Percentiles rank a stretch among this genome's conserved stretches.
phyloP scores from a whole-genome alignment of 2,797 vertebrate genomes.

The Hypotaenidia philippensis region DNA sequence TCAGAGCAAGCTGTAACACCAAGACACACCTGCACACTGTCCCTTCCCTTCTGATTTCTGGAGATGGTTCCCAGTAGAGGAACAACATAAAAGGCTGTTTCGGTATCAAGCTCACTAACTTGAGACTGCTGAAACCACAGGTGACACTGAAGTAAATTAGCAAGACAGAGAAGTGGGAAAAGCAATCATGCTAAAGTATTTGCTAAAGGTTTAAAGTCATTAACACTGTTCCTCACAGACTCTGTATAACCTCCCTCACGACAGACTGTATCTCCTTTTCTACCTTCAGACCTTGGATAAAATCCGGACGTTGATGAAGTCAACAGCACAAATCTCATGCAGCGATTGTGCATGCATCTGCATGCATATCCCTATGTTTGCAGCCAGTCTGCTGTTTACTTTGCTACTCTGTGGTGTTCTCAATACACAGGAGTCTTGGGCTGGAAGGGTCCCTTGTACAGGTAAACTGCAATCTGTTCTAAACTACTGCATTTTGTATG shows the following conservation, averaged over 20 bases:
- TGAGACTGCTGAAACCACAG: not conserved
- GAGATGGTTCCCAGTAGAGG: not conserved
- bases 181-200: not conserved
- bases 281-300: not conserved
- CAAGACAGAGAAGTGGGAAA: not conserved
- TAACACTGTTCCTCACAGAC: not conserved
- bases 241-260: not conserved
- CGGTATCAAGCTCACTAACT: not conserved
- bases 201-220: not conserved
- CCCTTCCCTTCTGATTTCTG: not conserved
- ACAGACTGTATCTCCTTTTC: not conserved
- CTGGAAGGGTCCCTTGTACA: not conserved
- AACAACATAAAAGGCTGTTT: not conserved
- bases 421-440: not conserved
- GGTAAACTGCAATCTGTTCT: not conserved
- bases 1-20: not conserved
- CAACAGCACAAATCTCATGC: not conserved
- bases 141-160: not conserved
- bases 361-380: not conserved
- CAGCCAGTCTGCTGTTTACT: not conserved
- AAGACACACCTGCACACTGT: not conserved
- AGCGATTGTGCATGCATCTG: not conserved
- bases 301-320: not conserved
- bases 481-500: not conserved
- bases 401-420: not conserved